These are phyloP conservation scores for Eristalis intricaria DNA, from an alignment of 2,888 invertebrate genomes.

Conservation along the genomic window DNA sequence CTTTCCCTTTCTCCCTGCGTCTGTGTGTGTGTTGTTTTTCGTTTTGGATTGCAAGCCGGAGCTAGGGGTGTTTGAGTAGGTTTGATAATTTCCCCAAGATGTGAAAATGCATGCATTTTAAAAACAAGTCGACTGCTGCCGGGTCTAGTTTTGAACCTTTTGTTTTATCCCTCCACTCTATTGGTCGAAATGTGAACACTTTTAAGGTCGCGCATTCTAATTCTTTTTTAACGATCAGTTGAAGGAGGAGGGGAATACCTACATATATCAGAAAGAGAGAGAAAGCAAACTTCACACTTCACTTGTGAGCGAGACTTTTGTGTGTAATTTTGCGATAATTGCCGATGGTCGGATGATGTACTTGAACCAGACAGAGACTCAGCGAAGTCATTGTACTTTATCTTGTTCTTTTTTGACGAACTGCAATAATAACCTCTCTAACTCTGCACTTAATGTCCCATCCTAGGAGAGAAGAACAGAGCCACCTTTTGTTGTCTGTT, in stretches of 20 bases:
- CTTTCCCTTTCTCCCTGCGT: neutral
- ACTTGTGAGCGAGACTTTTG: neutral
- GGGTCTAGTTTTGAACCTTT: no score
- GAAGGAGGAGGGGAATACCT: neutral
- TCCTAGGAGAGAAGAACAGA: slow-evolving; percentile 34
- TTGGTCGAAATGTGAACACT: no score
- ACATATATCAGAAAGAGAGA: neutral
- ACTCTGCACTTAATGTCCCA: slow-evolving; percentile 18
- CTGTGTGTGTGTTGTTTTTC: neutral
- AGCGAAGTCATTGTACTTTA: neutral
- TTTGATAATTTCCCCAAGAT: no score
- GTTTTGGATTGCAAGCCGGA: neutral
- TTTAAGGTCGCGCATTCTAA: neutral
- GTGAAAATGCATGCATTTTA: no score
- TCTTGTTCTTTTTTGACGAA: neutral
- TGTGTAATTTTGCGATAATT: neutral
- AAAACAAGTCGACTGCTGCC: no score
- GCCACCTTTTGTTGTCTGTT: slow-evolving; percentile 1
- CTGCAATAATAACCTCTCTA: slow-evolving; percentile 11
- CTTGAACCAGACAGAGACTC: neutral
- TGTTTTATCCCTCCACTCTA: no score
- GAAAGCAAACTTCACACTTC: neutral
- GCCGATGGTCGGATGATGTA: neutral
- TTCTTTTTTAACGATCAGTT: neutral
- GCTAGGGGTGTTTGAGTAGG: neutral